Percentiles rank a stretch among this genome's conserved stretches.
Evolutionary conservation across 2,888 invertebrate genomes (phyloP).

Genomic region (Stenichneumon culpator): DNA sequence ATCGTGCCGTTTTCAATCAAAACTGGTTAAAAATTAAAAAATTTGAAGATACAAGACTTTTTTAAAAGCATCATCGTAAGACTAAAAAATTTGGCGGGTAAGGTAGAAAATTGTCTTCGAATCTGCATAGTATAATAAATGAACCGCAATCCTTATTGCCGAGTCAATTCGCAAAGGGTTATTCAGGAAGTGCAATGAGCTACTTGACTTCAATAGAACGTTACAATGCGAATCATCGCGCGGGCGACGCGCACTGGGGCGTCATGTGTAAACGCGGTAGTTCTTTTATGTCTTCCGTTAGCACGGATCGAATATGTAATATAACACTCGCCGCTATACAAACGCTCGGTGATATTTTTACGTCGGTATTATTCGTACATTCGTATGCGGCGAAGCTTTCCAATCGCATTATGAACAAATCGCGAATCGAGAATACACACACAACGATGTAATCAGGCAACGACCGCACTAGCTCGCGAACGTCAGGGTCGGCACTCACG

Average conservation of each 20-base stretch:
- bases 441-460: slow-evolving; percentile 82
- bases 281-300: slow-evolving; percentile 29
- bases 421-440: slow-evolving; percentile 51
- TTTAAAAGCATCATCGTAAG: too few species aligned
- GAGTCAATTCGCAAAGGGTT: neutral
- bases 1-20: too few species aligned
- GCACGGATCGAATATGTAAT: slow-evolving; percentile 42
- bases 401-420: slow-evolving; percentile 41
- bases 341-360: slow-evolving; percentile 33
- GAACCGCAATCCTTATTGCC: neutral
- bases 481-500: slow-evolving; percentile 81
- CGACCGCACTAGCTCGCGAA: slow-evolving; percentile 77
- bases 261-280: slow-evolving; percentile 7
- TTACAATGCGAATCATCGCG: slow-evolving; percentile 32
- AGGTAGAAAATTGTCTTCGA: neutral
- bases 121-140: slow-evolving; percentile 9
- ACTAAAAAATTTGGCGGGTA: neutral
- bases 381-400: slow-evolving; percentile 35
- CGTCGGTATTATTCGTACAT: slow-evolving; percentile 4
- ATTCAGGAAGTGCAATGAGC: slow-evolving; percentile 36
- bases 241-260: neutral
- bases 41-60: neutral
- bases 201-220: slow-evolving; percentile 44
- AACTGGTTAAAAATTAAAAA: neutral
- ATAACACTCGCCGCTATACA: neutral